These are phyloP conservation scores for Pelochelys cantorii DNA, from an alignment of 2,797 vertebrate genomes.

Conservation along the genomic window DNA sequence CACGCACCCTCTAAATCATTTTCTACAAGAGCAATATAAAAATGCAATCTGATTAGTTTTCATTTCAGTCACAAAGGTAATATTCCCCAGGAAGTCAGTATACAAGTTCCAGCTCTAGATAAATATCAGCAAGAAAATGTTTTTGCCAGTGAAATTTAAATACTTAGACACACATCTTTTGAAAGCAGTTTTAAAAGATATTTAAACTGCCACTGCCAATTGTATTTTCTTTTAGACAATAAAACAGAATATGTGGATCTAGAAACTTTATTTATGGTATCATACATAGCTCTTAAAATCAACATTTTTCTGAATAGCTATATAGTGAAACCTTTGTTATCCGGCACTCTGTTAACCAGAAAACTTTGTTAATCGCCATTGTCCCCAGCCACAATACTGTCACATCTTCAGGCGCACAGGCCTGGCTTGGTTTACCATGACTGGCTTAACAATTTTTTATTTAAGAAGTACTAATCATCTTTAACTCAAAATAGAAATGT, in stretches of 20 bases:
- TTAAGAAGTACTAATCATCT: too few species aligned
- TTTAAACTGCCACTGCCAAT: neutral
- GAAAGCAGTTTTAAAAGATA: neutral
- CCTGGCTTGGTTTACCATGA: too few species aligned
- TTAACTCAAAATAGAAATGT: too few species aligned
- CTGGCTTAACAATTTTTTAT: too few species aligned
- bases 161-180: neutral
- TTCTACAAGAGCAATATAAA: neutral
- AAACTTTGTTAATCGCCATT: too few species aligned
- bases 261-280: neutral
- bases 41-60: neutral
- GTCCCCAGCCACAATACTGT: too few species aligned
- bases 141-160: neutral
- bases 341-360: too few species aligned
- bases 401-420: too few species aligned
- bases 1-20: neutral
- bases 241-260: neutral
- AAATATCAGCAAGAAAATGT: neutral
- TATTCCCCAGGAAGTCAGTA: neutral
- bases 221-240: neutral
- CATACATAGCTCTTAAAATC: neutral
- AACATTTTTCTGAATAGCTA: neutral
- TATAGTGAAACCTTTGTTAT: neutral
- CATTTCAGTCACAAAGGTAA: neutral
- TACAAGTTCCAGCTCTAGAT: neutral